Base-by-base conservation (phyloP, 2,888 invertebrate species). In the Linyphia triangularis region DNA sequence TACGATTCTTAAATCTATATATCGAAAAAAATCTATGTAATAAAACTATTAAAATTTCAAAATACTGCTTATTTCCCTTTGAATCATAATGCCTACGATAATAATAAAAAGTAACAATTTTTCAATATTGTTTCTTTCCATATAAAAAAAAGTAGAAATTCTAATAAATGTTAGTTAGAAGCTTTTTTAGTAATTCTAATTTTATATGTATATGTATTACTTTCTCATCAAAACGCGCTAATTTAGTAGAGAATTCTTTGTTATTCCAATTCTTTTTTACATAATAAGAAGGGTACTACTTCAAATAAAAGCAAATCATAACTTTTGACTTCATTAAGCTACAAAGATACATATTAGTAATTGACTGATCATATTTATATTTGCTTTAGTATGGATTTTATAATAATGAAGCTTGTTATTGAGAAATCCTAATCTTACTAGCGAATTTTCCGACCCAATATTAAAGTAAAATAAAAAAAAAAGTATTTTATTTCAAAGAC, bases 131-230 rank as follows among this genome's bases (percentile, higher is more conserved):
- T 28, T 51, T 51, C 57, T 72, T 51, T 51, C 28, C n/a, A 28
- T 51, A 72, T 72, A 26, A 72, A 72, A 72, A 51, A 51, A 72
- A 72, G 72, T 61, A 24, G 59, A 59, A 59, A 33, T 22, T 81
- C 30, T 51, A 81, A 81, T 81, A 69, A 81, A 81, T 70, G 81
- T 59, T 81, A 81, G 70, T 81, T 81, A 69, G 37, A 59, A 81
- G 51, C 57, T 81, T 81, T 69, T 69, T 81, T 81, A 70, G 81
- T 59, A 28, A 51, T 79, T 51, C 40, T 51, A 43, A 16, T n/a
- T n/a, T n/a, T n/a, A n/a, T n/a, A n/a, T n/a, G n/a, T 5, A 13
- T 16, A 65, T 77, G 57, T 37, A 59, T 75, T 65, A 43, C 28
- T 37, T 37, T 24, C 24, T 67, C 19, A 67, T 51, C 28, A 67